Base-by-base conservation (phyloP, 2,888 invertebrate genomes). In the Tinea semifulvella region DNA sequence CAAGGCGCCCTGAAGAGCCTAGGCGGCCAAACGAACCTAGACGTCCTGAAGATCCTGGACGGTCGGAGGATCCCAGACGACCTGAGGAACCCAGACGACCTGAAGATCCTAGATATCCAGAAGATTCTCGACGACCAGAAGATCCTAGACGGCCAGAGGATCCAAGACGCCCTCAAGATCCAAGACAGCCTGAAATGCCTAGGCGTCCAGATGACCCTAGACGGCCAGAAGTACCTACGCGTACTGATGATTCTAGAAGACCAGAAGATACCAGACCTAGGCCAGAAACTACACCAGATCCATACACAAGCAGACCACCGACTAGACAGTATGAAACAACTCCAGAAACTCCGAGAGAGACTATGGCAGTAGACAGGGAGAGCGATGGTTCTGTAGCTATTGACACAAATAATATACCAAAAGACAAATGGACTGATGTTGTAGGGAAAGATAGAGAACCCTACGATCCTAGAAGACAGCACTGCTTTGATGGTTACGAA, bases 401-500 rank as follows among this genome's bases (percentile, higher is more conserved):
- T 1, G 56, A 70, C 45, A 61, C 66, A 1, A 55, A 54, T 44
- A 59, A 61, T 10, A 53, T 69, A 47, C 67, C 67, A 0, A 61
- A 63, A 35, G 58, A 68, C n/a, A 60, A 53, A 26, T 66, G 67
- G 65, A 64, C 63, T 1, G 60, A 62, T 44, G 56, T 63, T 1
- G 54, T 60, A 14, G 63, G 56, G 2, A 56, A 40, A 10, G 61
- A 64, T 48, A 43, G 42, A 47, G 16, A 60, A 35, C 52, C 57
- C 14, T 68, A 70, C 46, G 59, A 72, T 49, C 52, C 63, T n/a
- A 61, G 65, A 26, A 53, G 65, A 2, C 45, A 73, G 1, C 72
- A 72, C 48, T 85, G 84, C 51, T 59, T 81, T 36, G 60, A 69
- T 50, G 87, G 87, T 1, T 86, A 81, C 46, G 73, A 83, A 46